Base-by-base conservation (phyloP, 1,140 invertebrate species). In the Anadara kagoshimensis region DNA sequence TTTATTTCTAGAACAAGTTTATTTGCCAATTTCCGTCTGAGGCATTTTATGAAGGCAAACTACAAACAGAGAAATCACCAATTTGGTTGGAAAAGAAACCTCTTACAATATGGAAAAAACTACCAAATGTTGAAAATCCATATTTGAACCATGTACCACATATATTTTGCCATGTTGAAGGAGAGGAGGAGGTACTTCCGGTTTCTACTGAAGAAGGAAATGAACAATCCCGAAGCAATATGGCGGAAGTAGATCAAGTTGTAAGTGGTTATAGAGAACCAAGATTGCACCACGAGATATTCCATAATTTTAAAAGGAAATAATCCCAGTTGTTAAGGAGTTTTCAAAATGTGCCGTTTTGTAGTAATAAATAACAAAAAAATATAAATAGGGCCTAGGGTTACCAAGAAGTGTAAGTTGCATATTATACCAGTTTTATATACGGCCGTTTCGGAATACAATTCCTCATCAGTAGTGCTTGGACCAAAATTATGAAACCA, bases 1-100 rank as follows among this genome's bases (percentile, higher is more conserved):
- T n/a, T n/a, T n/a, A n/a, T 67, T 75, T 75, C 47, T 61, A 86
- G 85, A 71, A 86, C 72, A 75, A 77, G 29, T 43, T 66, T 45
- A 82, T 86, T 44, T 83, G 83, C 56, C 59, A 80, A 53, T 85
- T 86, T 65, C 84, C 84, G 0, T 85, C 83, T 11, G 51, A 67
- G 5, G 54, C 78, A 24, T 86, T 86, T 67, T 86, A 86, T 62
- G 58, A 78, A 0, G 61, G 58, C 5, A 72, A 75, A 49, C 66
- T 85, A 29, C 20, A 51, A 49, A 83, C 83, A 0, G 54, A 20
- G 12, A 4, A 41, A 36, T 64, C 53, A 12, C 14, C 10, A 16
- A 41, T 20, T 43, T 63, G 56, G 51, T 20, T 62, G 1, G 51
- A 43, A 24, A 43, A 20, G 18, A 8, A 64, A 2, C 58, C 75